Percentiles rank a stretch among this genome's conserved stretches.
phyloP scores from a whole-genome alignment of 2,888 invertebrate species.

The Acanthoscelides obtectus region DNA sequence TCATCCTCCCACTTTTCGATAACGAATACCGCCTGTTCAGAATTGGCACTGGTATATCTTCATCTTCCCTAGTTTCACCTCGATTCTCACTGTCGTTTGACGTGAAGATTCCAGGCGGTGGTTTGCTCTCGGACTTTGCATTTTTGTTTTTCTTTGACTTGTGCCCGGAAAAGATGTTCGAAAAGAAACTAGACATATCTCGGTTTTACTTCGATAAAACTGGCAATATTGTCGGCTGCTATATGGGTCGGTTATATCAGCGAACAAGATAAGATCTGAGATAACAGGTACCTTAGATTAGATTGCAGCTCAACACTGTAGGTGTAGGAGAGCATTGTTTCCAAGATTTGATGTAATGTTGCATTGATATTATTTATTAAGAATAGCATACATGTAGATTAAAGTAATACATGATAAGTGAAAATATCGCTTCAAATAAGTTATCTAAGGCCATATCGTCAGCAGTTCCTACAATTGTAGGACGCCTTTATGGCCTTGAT shows the following conservation, averaged over 20 bases:
- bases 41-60: constrained; percentile 14
- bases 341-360: not conserved
- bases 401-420: not conserved
- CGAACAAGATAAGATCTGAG: not conserved
- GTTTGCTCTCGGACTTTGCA: not conserved
- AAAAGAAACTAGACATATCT: constrained; percentile 5
- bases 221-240: not conserved
- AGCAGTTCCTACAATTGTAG: too few relatives aligned
- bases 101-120: not conserved
- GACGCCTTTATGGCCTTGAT: too few relatives aligned
- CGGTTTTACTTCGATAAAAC: not conserved
- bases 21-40: constrained; percentile 28
- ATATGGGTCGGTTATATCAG: not conserved
- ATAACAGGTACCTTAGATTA: not conserved
- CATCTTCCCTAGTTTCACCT: constrained; percentile 3
- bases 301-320: not conserved
- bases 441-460: too few relatives aligned
- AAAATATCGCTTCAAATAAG: not conserved
- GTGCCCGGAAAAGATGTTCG: not conserved
- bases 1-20: constrained; percentile 36
- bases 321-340: not conserved
- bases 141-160: constrained; percentile 2
- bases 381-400: not conserved
- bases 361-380: not conserved
- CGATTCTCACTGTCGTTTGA: constrained; percentile 6